Conservation (phyloP, 1,140 invertebrate genomes). For the Limonius californicus region DNA sequence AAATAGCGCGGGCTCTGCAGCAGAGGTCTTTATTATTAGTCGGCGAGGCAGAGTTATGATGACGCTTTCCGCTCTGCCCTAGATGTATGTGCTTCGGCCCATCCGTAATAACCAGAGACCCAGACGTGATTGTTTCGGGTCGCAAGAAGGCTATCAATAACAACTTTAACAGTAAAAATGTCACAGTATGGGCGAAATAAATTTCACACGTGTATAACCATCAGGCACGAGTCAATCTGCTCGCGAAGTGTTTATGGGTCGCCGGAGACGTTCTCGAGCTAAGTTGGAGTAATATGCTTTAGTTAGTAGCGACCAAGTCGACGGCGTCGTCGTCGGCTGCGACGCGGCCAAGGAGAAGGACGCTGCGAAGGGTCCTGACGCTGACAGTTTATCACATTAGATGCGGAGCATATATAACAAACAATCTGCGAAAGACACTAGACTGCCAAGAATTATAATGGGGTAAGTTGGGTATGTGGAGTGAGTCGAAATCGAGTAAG, state of each 20-base stretch:
- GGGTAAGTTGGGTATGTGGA: slow-evolving; percentile 17
- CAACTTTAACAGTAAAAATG: slow-evolving; percentile 38
- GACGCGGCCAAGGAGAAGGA: slow-evolving; percentile 23
- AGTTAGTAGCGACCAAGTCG: slow-evolving; percentile 10
- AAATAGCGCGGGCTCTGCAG: slow-evolving; percentile 36
- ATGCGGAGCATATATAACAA: slow-evolving; percentile 33
- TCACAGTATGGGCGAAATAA: slow-evolving; percentile 22
- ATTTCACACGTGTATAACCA: slow-evolving; percentile 16
- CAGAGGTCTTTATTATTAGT: slow-evolving; percentile 45
- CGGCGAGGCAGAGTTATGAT: slow-evolving; percentile 33
- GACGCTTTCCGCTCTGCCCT: slow-evolving; percentile 29
- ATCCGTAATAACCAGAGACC: slow-evolving; percentile 30
- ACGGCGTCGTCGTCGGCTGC: too few relatives aligned
- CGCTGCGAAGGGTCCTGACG: slow-evolving; percentile 25
- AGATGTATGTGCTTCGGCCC: slow-evolving; percentile 25
- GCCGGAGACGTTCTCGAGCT: slow-evolving; percentile 11
- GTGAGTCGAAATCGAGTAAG: neutral
- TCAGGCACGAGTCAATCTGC: slow-evolving; percentile 17
- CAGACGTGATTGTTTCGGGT: slow-evolving; percentile 31
- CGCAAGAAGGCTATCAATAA: slow-evolving; percentile 33
- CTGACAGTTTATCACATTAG: slow-evolving; percentile 35
- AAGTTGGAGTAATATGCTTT: slow-evolving; percentile 9
- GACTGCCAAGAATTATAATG: slow-evolving; percentile 18
- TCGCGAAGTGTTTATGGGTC: slow-evolving; percentile 17
- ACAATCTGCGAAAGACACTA: slow-evolving; percentile 31